Base-by-base conservation (phyloP, 2,797 vertebrate genomes). In the Gymnocypris eckloni region DNA sequence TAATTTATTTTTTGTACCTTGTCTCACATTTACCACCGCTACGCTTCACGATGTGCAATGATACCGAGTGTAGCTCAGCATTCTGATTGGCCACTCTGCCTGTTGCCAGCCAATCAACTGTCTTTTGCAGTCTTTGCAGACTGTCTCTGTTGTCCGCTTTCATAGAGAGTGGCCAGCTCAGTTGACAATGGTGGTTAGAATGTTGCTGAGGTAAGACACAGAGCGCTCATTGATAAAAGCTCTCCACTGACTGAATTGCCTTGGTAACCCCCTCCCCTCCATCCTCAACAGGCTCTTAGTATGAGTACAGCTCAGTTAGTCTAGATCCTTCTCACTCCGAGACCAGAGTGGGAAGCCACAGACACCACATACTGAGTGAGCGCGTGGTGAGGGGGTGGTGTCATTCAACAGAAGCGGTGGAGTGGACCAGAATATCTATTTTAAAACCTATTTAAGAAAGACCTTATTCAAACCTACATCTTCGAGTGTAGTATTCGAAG, bases 191-290 rank as follows among this genome's bases (percentile, higher is more conserved):
- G 89, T 71, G 72, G 87, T 88, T 89, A 86, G 90, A 89, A 89
- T 89, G 89, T 86, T 90, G 88, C 90, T 88, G 89, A 89, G 87
- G 85, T 89, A 88, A 90, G 87, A 89, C 72, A 87, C 90, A 91
- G 89, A 89, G 90, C 88, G 80, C 87, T 91, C 90, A 91, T 91
- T 91, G 90, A 91, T 91, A 90, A 91, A 91, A 90, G 87, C 90
- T 88, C 89, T 87, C 83, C 83, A 88, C 87, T 88, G 89, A 89
- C 86, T 89, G 80, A 90, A 90, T 89, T 81, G 86, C 89, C 89
- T 88, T 90, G 89, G 89, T 89, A 89, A 90, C 88, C 89, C 86
- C 89, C 89, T 89, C 81, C 84, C 77, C 81, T 83, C 61, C 87
- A 86, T 90, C 89, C 86, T 90, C 87, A 85, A 90, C 86, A 88